Evolutionary conservation across 2,888 invertebrate species (phyloP), one percentile per base, ranked within the genome.

Genomic region (Coenonympha glycerion): DNA sequence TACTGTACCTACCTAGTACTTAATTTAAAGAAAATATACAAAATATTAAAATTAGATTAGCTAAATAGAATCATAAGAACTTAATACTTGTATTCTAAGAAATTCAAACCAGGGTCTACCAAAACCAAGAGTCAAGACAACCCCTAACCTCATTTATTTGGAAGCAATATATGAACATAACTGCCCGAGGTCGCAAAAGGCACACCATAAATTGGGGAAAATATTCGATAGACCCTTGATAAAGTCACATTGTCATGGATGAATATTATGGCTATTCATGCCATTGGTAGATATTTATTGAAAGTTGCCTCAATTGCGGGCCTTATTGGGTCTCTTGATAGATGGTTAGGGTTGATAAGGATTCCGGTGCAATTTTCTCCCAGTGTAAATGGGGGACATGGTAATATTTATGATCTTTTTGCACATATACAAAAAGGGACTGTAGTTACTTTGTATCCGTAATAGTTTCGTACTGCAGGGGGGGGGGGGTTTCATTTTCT

Each of bases 251-350:
- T 76, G 79, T 74, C 76, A 73, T 67, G 65, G 67, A 76, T 71
- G 71, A 71, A 69, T 75, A 73, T 75, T 77, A 78, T 69, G 68
- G 71, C 76, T 68, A 81, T 82, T 78, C 76, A 81, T 82, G 82
- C 77, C 80, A 77, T 82, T 80, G 73, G 51, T 40, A 73, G 70
- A 73, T 73, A 78, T 79, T 79, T 76, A 82, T 81, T 72, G 76
- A 71, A 75, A 76, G 67, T 75, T 75, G 64, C 69, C 68, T 75
- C 72, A 77, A 78, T 77, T 75, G 71, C 65, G 65, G 57, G 49
- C 58, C 47, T 52, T 41, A 50, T 47, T 42, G 51, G 47, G 49
- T 52, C 45, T 42, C 36, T 44, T 56, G 53, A 58, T 52, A 58
- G 55, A 57, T 51, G 53, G 52, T 40, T 40, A 28, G 49, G 40